Conservation (phyloP, 2,888 invertebrate genomes). For the Nudaria mundana region DNA sequence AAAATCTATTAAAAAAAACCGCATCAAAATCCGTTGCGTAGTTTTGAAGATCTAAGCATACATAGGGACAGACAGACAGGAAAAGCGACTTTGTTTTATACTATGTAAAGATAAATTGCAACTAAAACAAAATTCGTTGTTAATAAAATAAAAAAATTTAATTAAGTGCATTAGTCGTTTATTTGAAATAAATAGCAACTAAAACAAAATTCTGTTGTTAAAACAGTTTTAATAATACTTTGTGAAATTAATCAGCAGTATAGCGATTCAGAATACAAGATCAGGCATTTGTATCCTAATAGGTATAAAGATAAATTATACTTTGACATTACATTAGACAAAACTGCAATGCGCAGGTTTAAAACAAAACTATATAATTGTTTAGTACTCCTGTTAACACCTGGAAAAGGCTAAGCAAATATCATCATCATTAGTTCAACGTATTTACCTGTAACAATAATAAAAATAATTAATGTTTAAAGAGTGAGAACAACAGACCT, state of each 20-base stretch:
- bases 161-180: constrained; percentile 14
- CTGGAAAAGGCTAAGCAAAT: neutral
- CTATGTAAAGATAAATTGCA: too few relatives aligned
- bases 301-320: too few relatives aligned
- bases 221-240: neutral
- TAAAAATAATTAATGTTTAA: neutral
- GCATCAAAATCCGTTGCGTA: too few relatives aligned
- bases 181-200: constrained; percentile 29
- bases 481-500: too few relatives aligned
- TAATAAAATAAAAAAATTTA: neutral
- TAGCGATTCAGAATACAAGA: neutral
- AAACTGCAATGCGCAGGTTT: constrained; percentile 4
- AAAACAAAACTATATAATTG: constrained; percentile 7
- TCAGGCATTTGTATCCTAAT: neutral
- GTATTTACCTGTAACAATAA: constrained; percentile 73
- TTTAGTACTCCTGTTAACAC: neutral
- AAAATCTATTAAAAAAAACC: too few relatives aligned
- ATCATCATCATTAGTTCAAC: constrained; percentile 1
- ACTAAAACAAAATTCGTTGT: too few relatives aligned
- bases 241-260: neutral
- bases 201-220: constrained; percentile 10
- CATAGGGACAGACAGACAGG: too few relatives aligned
- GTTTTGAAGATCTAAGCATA: too few relatives aligned
- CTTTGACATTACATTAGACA: constrained; percentile 1
- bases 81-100: too few relatives aligned